phyloP scores from a whole-genome alignment of 2,888 invertebrate genomes.

The Chromoteleia sp. region DNA sequence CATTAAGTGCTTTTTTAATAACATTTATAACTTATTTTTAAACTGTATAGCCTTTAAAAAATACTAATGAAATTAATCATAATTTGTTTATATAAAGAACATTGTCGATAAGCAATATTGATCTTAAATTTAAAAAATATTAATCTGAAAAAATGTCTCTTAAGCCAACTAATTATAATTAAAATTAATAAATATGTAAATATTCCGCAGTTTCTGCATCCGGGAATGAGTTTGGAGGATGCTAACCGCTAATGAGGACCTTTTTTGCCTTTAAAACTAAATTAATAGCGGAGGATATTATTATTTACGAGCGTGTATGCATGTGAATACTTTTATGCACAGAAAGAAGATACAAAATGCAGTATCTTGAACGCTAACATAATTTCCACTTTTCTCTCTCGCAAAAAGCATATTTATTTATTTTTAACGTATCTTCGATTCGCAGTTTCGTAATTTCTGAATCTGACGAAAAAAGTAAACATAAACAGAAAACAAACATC shows the following conservation, averaged over 20 bases:
- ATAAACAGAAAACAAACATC: not conserved
- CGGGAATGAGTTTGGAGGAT: constrained; percentile 15
- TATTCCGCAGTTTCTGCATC: constrained; percentile 34
- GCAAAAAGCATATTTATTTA: not conserved
- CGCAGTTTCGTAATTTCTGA: not conserved
- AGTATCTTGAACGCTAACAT: not conserved
- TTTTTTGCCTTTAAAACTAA: constrained; percentile 31
- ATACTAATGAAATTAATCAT: no score
- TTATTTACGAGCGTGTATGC: constrained; percentile 35
- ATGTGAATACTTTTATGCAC: constrained; percentile 16
- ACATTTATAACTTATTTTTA: no score
- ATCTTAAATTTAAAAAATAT: not conserved
- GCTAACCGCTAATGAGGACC: constrained; percentile 32
- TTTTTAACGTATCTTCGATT: constrained; percentile 7
- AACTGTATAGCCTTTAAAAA: no score
- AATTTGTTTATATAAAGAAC: no score
- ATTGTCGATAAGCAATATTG: not conserved
- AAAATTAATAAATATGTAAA: constrained; percentile 24
- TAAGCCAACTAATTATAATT: constrained; percentile 15
- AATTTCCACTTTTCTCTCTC: not conserved
- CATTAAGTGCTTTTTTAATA: no score
- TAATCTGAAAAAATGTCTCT: not conserved
- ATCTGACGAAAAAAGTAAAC: not conserved
- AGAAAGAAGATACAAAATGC: constrained; percentile 1
- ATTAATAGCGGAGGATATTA: constrained; percentile 40